Percentiles rank a stretch among this genome's conserved stretches.
phyloP scores from a whole-genome alignment of 2,797 vertebrate genomes.

The Sebastolobus alascanus region DNA sequence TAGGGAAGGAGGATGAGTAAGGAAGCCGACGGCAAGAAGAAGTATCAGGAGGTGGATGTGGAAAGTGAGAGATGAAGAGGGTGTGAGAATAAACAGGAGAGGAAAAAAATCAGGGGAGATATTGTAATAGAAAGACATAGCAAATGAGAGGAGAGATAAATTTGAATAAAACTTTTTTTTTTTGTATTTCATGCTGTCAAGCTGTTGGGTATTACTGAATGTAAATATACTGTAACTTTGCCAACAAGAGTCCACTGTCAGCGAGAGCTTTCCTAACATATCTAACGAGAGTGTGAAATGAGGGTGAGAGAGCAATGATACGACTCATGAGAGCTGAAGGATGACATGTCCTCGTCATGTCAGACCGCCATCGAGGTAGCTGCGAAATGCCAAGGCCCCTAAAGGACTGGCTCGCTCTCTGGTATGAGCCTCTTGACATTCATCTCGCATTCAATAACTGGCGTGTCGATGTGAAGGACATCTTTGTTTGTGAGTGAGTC shows the following conservation, averaged over 20 bases:
- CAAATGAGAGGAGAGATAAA: slow-evolving; percentile 9
- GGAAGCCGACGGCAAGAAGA: slow-evolving; percentile 38
- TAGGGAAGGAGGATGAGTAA: slow-evolving; percentile 34
- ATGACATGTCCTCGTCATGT: slow-evolving; percentile 69
- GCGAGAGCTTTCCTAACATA: slow-evolving; percentile 28
- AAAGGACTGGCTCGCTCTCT: slow-evolving; percentile 46
- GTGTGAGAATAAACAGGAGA: slow-evolving; percentile 9
- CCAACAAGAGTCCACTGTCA: slow-evolving; percentile 24
- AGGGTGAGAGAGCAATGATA: slow-evolving; percentile 32
- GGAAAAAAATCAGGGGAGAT: neutral
- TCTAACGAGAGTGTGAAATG: slow-evolving; percentile 38
- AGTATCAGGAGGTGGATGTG: slow-evolving; percentile 32
- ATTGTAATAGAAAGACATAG: slow-evolving; percentile 5
- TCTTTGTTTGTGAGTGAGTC: slow-evolving; percentile 47
- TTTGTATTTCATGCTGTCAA: slow-evolving; percentile 5
- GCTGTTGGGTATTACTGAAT: slow-evolving; percentile 23
- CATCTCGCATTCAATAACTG: slow-evolving; percentile 68
- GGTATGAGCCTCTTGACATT: slow-evolving; percentile 57
- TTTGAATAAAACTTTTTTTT: slow-evolving; percentile 19
- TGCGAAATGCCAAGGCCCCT: slow-evolving; percentile 69
- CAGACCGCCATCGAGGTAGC: slow-evolving; percentile 50
- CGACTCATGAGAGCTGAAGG: slow-evolving; percentile 46
- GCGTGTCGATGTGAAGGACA: slow-evolving; percentile 53
- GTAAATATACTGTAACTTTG: slow-evolving; percentile 50
- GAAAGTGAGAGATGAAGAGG: slow-evolving; percentile 23